Percentiles rank a stretch among this genome's conserved stretches.
Conservation (phyloP, 2,888 invertebrate genomes). For the Philereme transversata region DNA sequence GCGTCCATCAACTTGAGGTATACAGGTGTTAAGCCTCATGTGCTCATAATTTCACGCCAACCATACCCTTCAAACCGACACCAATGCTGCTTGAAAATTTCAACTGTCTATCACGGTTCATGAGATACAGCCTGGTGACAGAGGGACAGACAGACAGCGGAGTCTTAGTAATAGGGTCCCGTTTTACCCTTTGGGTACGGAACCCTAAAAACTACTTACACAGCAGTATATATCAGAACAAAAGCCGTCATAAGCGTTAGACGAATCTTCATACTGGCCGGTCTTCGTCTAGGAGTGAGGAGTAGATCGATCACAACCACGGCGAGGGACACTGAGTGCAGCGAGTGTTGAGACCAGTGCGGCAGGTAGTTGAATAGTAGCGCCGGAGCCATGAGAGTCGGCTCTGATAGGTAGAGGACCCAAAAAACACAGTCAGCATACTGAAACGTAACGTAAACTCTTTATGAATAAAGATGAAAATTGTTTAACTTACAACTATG, state of each 20-base stretch:
- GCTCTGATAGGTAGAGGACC: slow-evolving; percentile 45
- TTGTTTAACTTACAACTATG: too few relatives aligned
- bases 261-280: slow-evolving; percentile 41
- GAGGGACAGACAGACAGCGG: too few relatives aligned
- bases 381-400: slow-evolving; percentile 45
- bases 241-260: slow-evolving; percentile 41
- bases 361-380: slow-evolving; percentile 51
- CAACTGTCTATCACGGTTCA: too few relatives aligned
- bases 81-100: too few relatives aligned
- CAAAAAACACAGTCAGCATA: slow-evolving; percentile 52
- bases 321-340: slow-evolving; percentile 52
- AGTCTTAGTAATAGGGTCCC: too few relatives aligned
- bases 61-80: too few relatives aligned
- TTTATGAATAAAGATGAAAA: too few relatives aligned
- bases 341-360: slow-evolving; percentile 54
- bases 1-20: too few relatives aligned
- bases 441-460: slow-evolving; percentile 40
- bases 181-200: too few relatives aligned
- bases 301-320: slow-evolving; percentile 49
- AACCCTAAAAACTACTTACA: slow-evolving; percentile 55
- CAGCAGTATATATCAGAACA: slow-evolving; percentile 37
- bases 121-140: too few relatives aligned
- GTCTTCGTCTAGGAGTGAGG: slow-evolving; percentile 51
- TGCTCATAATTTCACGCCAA: too few relatives aligned
- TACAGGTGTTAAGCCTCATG: too few relatives aligned